A percentile compares a stretch with the other conserved stretches of the same genome.
Conservation (phyloP, 92 coral and sea anemone species). For the Epizoanthus fatuus region DNA sequence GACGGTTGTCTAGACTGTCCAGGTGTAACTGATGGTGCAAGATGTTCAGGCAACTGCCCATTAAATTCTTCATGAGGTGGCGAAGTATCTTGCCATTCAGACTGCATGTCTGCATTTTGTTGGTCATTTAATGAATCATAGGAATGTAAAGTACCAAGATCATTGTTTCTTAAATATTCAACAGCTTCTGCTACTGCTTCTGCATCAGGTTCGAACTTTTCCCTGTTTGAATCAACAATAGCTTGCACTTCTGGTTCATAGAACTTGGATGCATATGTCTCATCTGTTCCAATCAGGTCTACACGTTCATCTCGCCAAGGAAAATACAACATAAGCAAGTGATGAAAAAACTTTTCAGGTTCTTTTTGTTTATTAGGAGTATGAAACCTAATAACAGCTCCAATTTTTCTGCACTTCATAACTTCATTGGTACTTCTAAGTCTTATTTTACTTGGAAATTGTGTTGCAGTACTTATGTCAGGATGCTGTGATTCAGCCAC, state of each 20-base stretch:
- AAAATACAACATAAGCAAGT: too few species aligned
- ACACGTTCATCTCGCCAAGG: too few species aligned
- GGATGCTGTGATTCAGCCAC: conserved; percentile 24
- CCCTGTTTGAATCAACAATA: not conserved
- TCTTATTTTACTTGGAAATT: conserved; percentile 50
- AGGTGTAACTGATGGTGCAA: conserved; percentile 9
- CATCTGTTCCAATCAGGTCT: not conserved
- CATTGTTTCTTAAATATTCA: conserved; percentile 45
- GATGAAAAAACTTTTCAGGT: too few species aligned
- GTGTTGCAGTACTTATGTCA: not conserved
- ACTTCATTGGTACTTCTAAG: too few species aligned
- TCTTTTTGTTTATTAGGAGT: too few species aligned
- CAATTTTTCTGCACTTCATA: too few species aligned
- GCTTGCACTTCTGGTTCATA: too few species aligned
- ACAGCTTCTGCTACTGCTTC: conserved; percentile 7
- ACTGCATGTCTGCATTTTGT: not conserved
- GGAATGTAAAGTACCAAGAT: conserved; percentile 4
- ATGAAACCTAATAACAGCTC: too few species aligned
- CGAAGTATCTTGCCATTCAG: conserved; percentile 38
- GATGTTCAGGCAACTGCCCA: conserved; percentile 13
- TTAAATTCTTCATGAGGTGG: conserved; percentile 7
- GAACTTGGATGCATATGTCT: not conserved
- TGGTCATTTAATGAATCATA: conserved; percentile 40
- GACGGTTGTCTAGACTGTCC: not conserved
- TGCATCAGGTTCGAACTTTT: conserved; percentile 1